These are phyloP conservation scores for Dascyllus trimaculatus DNA, from an alignment of 2,113 vertebrate genomes.

Conservation along the genomic window DNA sequence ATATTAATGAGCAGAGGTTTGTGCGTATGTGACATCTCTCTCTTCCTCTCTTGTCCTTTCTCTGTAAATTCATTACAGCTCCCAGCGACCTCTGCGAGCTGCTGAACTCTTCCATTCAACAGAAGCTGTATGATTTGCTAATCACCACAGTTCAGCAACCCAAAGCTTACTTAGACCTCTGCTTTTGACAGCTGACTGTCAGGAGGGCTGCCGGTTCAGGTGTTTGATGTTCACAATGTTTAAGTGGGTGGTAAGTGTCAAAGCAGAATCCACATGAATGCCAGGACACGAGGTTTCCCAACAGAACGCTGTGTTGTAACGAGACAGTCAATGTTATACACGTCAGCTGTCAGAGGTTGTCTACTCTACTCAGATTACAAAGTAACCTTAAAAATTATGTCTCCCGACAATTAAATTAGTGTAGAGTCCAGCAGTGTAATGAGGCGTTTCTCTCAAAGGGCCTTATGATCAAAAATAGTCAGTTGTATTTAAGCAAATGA, in stretches of 20 bases:
- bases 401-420: neutral
- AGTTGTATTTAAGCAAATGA: too few species aligned
- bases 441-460: neutral
- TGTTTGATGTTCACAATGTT: too few species aligned
- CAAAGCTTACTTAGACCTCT: constrained; percentile 13
- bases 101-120: constrained; percentile 12
- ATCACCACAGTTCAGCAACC: constrained; percentile 28
- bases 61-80: constrained; percentile 41
- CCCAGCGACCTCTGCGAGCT: constrained; percentile 18
- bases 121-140: constrained; percentile 10
- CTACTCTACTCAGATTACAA: neutral
- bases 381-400: too few species aligned
- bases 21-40: constrained; percentile 15
- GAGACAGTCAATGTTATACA: too few species aligned
- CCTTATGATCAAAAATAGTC: neutral
- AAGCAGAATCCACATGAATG: too few species aligned
- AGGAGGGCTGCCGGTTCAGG: neutral
- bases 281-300: too few species aligned
- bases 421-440: neutral
- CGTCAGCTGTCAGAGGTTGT: neutral
- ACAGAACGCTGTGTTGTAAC: too few species aligned
- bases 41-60: constrained; percentile 8
- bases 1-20: constrained; percentile 37
- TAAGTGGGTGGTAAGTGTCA: too few species aligned
- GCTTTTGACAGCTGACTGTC: constrained; percentile 7